A percentile compares a stretch with the other conserved stretches of the same genome.
These are phyloP conservation scores for Drosophila tristis DNA, from an alignment of 1,140 invertebrate genomes.

Conservation along the genomic window DNA sequence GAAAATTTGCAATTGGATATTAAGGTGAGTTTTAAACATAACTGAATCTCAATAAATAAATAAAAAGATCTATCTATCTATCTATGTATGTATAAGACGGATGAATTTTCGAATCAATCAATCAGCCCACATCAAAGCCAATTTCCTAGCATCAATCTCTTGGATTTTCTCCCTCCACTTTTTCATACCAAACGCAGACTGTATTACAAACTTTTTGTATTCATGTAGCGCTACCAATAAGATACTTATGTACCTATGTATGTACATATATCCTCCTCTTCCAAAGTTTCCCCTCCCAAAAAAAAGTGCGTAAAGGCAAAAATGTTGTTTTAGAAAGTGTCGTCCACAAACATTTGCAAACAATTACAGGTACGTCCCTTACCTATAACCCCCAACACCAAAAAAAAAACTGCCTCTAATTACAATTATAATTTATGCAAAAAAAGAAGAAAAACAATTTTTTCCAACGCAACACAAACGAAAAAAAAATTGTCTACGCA, in stretches of 20 bases:
- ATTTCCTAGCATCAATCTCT: too few species aligned
- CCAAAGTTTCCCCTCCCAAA: neutral
- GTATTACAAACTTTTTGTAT: too few species aligned
- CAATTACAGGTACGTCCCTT: conserved; percentile 44
- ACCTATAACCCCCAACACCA: conserved; percentile 7
- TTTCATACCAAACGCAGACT: too few species aligned
- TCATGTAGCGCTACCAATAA: neutral
- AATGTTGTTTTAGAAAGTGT: conserved; percentile 50
- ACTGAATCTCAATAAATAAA: neutral
- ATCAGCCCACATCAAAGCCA: too few species aligned
- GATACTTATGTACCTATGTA: conserved; percentile 1
- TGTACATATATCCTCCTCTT: neutral
- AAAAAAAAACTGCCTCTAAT: conserved; percentile 29
- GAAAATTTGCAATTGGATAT: conserved; percentile 75
- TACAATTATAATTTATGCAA: conserved; percentile 71
- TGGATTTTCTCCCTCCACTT: neutral
- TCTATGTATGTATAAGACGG: too few species aligned
- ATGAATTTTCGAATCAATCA: too few species aligned
- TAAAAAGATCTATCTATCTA: neutral
- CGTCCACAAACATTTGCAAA: conserved; percentile 66
- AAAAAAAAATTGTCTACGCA: conserved; percentile 63
- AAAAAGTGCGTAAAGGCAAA: conserved; percentile 29
- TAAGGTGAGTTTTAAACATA: conserved; percentile 51
- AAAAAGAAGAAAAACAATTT: conserved; percentile 40
- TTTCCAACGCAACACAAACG: conserved; percentile 44